Conservation (phyloP, 2,797 vertebrate genomes). For the Anolis apletophallus region DNA sequence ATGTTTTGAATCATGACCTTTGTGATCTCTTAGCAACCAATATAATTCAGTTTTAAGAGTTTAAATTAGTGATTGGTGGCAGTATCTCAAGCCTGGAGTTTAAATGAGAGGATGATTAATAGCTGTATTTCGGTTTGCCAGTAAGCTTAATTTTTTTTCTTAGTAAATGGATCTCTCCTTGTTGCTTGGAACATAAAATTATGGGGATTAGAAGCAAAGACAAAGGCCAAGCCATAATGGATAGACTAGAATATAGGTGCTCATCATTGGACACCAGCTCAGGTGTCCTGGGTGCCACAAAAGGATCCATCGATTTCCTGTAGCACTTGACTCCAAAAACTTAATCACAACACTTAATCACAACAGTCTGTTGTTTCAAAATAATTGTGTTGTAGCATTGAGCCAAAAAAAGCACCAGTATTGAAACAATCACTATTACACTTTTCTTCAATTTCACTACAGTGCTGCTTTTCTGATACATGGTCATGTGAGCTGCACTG, state of each 20-base stretch:
- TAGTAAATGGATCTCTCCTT: background rate
- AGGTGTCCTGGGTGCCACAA: background rate
- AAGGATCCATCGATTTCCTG: too few relatives aligned
- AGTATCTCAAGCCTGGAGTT: slow-evolving; percentile 24
- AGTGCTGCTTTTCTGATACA: too few relatives aligned
- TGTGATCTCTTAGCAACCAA: slow-evolving; percentile 33
- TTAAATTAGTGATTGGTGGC: slow-evolving; percentile 24
- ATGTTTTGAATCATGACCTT: slow-evolving; percentile 32
- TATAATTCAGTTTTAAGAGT: slow-evolving; percentile 28
- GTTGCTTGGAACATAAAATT: slow-evolving; percentile 21
- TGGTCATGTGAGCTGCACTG: too few relatives aligned
- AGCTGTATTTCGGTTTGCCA: background rate
- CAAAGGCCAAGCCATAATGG: background rate
- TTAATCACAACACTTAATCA: too few relatives aligned
- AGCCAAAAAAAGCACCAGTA: too few relatives aligned
- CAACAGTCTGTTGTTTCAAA: too few relatives aligned
- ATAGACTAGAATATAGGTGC: background rate
- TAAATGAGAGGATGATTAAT: slow-evolving; percentile 45
- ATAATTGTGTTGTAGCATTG: too few relatives aligned
- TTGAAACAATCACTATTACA: too few relatives aligned
- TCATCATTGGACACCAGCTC: background rate
- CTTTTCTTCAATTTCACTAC: too few relatives aligned
- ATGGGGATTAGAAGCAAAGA: background rate
- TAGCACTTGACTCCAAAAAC: too few relatives aligned
- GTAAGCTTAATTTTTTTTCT: background rate